Percentiles rank a stretch among this genome's conserved stretches.
Evolutionary conservation across 2,888 invertebrate species (phyloP).

Genomic region (Sphaerophoria rueppellii): DNA sequence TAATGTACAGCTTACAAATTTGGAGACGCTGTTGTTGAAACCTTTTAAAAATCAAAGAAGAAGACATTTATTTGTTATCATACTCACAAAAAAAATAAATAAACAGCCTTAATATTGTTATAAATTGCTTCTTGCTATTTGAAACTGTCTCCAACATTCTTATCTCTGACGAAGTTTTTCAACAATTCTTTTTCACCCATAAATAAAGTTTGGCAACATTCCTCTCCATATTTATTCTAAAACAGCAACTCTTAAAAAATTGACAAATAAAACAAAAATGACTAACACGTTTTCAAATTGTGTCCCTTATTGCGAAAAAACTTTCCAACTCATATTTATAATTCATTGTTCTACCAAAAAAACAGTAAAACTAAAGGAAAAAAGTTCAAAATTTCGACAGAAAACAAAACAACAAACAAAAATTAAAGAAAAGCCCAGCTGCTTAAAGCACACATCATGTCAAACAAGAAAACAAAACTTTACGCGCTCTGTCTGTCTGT

Average conservation of each 20-base stretch:
- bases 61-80: no score
- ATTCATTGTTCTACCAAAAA: constrained; percentile 43
- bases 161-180: not conserved
- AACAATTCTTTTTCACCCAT: not conserved
- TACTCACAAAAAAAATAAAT: no score
- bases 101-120: no score
- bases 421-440: constrained; percentile 44
- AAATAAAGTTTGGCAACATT: not conserved
- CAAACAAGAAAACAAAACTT: constrained; percentile 34
- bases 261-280: no score
- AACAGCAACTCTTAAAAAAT: not conserved
- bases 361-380: constrained; percentile 53
- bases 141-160: no score
- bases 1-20: no score
- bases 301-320: constrained; percentile 6
- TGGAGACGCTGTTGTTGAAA: no score
- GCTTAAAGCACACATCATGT: constrained; percentile 47
- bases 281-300: constrained; percentile 9
- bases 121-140: no score
- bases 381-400: constrained; percentile 38
- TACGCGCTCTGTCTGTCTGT: not conserved
- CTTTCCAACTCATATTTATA: constrained; percentile 32
- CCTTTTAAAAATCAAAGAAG: no score
- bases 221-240: not conserved
- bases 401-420: not conserved